phyloP scores from a whole-genome alignment of 2,888 invertebrate genomes.

The Hesperia comma region DNA sequence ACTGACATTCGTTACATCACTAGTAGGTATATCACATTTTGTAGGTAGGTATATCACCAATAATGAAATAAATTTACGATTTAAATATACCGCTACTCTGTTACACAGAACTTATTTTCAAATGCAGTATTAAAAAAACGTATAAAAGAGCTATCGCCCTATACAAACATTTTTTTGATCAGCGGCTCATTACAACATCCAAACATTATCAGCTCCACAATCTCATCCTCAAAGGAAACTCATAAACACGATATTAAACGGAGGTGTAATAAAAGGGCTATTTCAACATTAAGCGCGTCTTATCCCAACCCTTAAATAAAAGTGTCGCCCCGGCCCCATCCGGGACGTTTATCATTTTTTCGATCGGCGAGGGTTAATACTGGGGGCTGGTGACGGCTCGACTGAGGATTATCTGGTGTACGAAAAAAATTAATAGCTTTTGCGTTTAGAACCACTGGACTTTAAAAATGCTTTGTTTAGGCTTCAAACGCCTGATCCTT shows the following conservation, averaged over 20 bases:
- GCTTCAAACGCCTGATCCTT: no score
- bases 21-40: no score
- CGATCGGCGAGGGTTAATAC: constrained; percentile 34
- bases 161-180: background rate
- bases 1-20: no score
- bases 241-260: constrained; percentile 31
- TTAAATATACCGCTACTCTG: no score
- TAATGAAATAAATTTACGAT: no score
- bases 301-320: constrained; percentile 54
- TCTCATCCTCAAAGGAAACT: constrained; percentile 24
- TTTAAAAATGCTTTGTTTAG: constrained; percentile 21
- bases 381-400: constrained; percentile 34
- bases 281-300: constrained; percentile 45
- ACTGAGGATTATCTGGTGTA: constrained; percentile 34
- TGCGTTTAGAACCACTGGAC: constrained; percentile 28
- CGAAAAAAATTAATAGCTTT: constrained; percentile 36
- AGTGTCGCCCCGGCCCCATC: constrained; percentile 62
- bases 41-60: no score
- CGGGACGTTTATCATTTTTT: constrained; percentile 45
- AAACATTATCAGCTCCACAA: background rate
- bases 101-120: no score
- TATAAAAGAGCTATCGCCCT: background rate
- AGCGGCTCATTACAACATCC: constrained; percentile 8
- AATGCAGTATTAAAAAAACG: no score
- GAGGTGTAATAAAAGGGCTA: constrained; percentile 35